Evolutionary conservation across 2,888 invertebrate species (phyloP), one percentile per base, ranked within the genome.

Genomic region (Leucoma salicis): DNA sequence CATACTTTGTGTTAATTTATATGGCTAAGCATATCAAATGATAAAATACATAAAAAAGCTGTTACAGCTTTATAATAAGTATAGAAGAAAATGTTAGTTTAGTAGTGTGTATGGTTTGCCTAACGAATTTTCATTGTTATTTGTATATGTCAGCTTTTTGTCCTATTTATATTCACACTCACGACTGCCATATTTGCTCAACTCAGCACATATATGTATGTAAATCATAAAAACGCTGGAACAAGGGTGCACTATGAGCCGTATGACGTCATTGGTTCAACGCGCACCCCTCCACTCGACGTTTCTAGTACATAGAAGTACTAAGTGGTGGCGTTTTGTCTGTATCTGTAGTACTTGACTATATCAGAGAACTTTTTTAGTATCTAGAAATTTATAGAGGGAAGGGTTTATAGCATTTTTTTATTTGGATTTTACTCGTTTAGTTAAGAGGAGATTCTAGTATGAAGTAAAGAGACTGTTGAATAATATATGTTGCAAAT

Each of bases 201-300:
- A 57, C 57, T 35, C 36, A 35, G 60, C 50, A 49, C 65, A 49
- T 63, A 57, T 39, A 49, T 39, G 49, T 41, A 63, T 64, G 57
- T 67, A 63, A 40, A 45, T 40, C 33, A 45, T 44, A 40, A 67
- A 39, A 62, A 65, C 57, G 56, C 28, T 42, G 35, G 46, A 46
- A 37, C 42, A 57, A 61, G 74, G 70, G 65, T 61, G 68, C 57
- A 63, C 61, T 64, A 62, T 79, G 77, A 78, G 68, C 53, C 61
- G 61, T 62, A 60, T 80, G 78, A 79, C 80, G 78, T 78, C 82
- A 85, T 82, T 84, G 85, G 83, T 78, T 72, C 76, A 73, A 76
- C 80, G 78, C 82, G 73, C 83, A 78, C 84, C 84, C 84, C 38
- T 34, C 49, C 41, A 49, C 57, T 57, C 41, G 21, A 28, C 16